phyloP scores from a whole-genome alignment of 2,888 invertebrate genomes.

The Standfussiana lucernea region DNA sequence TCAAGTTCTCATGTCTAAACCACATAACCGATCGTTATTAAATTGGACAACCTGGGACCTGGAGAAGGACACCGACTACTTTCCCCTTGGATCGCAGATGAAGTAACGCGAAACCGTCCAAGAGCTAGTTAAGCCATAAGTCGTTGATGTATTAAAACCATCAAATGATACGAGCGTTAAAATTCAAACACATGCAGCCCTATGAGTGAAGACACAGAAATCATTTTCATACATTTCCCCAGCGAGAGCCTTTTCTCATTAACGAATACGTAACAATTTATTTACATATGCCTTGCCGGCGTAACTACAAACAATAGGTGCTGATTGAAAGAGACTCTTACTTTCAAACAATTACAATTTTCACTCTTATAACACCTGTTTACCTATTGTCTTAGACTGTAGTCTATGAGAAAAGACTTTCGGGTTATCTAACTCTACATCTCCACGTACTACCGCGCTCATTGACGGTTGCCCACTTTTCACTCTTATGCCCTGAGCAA shows the following conservation, averaged over 20 bases:
- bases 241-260: slow-evolving; percentile 23
- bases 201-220: slow-evolving; percentile 5
- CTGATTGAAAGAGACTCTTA: slow-evolving; percentile 72
- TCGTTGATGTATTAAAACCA: neutral
- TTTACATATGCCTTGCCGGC: slow-evolving; percentile 50
- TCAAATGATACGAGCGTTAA: neutral
- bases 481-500: too few relatives aligned
- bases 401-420: slow-evolving; percentile 69
- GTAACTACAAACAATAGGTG: slow-evolving; percentile 65
- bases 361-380: slow-evolving; percentile 66
- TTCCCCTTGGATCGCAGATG: neutral
- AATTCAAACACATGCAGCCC: neutral
- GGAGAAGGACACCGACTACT: neutral
- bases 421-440: slow-evolving; percentile 62
- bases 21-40: neutral
- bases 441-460: too few relatives aligned
- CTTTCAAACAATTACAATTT: slow-evolving; percentile 77
- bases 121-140: neutral
- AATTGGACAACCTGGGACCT: neutral
- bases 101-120: neutral
- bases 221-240: slow-evolving; percentile 22
- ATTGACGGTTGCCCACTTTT: too few relatives aligned
- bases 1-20: neutral
- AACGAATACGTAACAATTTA: slow-evolving; percentile 49
- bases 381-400: slow-evolving; percentile 71